Base-by-base conservation (phyloP, 2,113 vertebrate genomes). In the Nothocercus julius region DNA sequence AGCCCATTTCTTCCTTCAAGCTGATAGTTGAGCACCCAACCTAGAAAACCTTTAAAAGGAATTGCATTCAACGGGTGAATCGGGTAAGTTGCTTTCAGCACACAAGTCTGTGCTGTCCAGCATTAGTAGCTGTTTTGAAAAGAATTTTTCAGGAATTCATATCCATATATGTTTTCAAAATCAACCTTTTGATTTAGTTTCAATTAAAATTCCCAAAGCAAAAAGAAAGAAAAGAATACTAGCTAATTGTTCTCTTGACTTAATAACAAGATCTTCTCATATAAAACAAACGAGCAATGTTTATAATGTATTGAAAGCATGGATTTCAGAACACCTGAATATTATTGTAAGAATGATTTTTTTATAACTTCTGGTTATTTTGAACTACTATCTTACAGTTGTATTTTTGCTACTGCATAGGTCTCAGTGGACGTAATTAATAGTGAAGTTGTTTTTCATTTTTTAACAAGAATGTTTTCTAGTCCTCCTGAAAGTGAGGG, bases 351-450 rank as follows among this genome's bases (percentile, higher is more conserved):
- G 66, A 74, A 75, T 86, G 42, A 61, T 90, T 47, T 92, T 84
- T 84, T 44, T 42, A 42, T 11, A 42, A 44, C 51, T 82, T 58
- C 59, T 85, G 89, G 94, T 92, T 93, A 87, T 91, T 91, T 86
- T 87, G 75, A 97, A 79, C 67, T 90, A 87, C 74, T 91, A 96
- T 96, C 59, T 93, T 88, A 92, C 34, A 21, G 61, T 88, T 67
- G 19, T 77, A 72, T 95, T 78, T 85, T 56, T 59, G 77, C 84
- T 89, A 90, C 61, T 68, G 6, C 66, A 40, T 75, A 95, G 82
- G 80, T 98, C 96, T 98, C 97, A 87, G 76, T 95, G 94, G 97
- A 80, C 84, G 90, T 97, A 98, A 97, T 98, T 97, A 98, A 96
- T 95, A 88, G 61, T 87, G 81, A 96, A 96, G 85, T 62, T 87